Evolutionary conservation across 2,888 invertebrate genomes (phyloP), one percentile per base, ranked within the genome.

Genomic region (Fabriciana adippe): DNA sequence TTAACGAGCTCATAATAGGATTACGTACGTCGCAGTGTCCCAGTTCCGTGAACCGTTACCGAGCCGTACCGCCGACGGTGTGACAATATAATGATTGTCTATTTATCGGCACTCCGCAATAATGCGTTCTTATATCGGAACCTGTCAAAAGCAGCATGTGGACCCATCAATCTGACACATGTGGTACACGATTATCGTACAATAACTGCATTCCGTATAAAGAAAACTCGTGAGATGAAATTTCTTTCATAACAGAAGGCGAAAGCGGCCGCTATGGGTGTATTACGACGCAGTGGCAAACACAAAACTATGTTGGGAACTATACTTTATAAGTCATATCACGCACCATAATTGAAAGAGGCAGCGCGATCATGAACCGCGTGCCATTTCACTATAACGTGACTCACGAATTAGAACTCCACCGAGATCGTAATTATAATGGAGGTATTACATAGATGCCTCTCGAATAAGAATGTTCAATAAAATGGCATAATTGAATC

Each of bases 361-460:
- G 81, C 80, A 79, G 79, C 75, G 81, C 84, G 82, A 85, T 85
- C 85, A 81, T 83, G 85, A 84, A 73, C 83, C 79, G 83, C 86
- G 87, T 85, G 85, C 89, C 87, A 87, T 90, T 89, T 89, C 87
- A 85, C 85, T 82, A 80, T 82, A 80, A 88, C 91, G 92, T 91
- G 92, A 91, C 89, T 90, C 92, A 92, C 91, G 91, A 91, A 90
- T 90, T 90, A 91, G 89, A 90, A 81, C 89, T 88, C 75, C 81
- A 82, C 79, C 82, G 83, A 89, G 88, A 89, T 88, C 83, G 86
- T 88, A 89, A 91, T 89, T 90, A 91, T 83, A 80, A 81, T 79
- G 80, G 80, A 85, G 83, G 83, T 87, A 89, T 88, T 87, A 87
- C 86, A 88, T 88, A 89, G 83, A 85, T 85, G 86, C 85, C 86